These are phyloP conservation scores for Crypturellus undulatus DNA, from an alignment of 2,113 vertebrate genomes.

Conservation along the genomic window DNA sequence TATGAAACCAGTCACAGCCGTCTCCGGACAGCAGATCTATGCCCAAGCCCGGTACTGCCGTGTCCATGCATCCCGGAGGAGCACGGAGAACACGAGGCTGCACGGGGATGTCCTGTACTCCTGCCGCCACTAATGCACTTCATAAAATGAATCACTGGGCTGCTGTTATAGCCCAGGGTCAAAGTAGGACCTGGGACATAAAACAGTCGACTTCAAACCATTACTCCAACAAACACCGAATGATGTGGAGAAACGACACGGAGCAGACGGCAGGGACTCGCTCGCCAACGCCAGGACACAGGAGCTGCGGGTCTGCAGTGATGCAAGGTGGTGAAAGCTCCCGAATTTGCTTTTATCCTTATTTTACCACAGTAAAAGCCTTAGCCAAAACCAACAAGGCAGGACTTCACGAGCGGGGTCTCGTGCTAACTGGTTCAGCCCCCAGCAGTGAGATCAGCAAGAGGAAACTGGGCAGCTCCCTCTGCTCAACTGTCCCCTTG, in stretches of 20 bases:
- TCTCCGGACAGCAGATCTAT: neutral
- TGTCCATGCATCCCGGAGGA: neutral
- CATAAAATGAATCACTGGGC: slow-evolving; percentile 30
- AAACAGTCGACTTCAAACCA: slow-evolving; percentile 2
- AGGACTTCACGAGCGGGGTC: neutral
- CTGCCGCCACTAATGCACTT: neutral
- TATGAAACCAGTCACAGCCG: neutral
- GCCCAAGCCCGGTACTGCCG: neutral
- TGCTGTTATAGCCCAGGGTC: slow-evolving; percentile 29
- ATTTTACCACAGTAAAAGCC: neutral
- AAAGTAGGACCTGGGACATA: slow-evolving; percentile 18
- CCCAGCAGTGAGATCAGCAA: neutral
- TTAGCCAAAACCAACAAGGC: neutral
- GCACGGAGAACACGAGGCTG: neutral
- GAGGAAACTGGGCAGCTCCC: neutral
- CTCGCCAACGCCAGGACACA: neutral
- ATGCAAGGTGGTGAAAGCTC: neutral
- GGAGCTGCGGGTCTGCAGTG: neutral
- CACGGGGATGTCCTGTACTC: neutral
- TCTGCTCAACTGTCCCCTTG: fast-evolving
- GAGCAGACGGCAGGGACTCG: neutral
- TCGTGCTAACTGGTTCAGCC: neutral
- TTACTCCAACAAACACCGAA: neutral
- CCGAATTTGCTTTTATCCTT: neutral
- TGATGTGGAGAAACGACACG: neutral